Base-by-base conservation (phyloP, 2,888 invertebrate species). In the Caradrina clavipalpis region DNA sequence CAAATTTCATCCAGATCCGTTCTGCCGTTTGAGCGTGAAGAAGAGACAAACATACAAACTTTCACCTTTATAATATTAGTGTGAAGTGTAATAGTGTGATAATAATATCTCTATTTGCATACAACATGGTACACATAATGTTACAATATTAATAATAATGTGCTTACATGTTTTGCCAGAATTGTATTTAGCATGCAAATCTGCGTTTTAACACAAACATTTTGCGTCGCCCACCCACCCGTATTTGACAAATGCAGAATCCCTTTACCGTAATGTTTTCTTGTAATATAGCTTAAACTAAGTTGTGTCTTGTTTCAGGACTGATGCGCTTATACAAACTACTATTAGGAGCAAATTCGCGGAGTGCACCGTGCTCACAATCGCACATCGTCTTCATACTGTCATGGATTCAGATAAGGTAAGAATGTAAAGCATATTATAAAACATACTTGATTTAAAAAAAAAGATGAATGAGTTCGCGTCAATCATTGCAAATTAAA, bases 321-420 rank as follows among this genome's bases (percentile, higher is more conserved):
- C 98, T 35, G 98, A 98, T 88, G 96, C 96, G 1, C 90, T 98
- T 21, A 98, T 98, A 76, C 98, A 98, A 88, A 96, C 96, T 39
- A 98, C 98, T 0, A 98, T 98, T 73, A 95, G 98, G 76, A 96
- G 95, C 57, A 98, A 98, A 89, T 98, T 98, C 89, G 96, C 96
- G 0, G 96, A 97, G 49, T 98, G 98, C 89, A 98, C 98, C 0
- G 98, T 98, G 31, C 96, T 98, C 57, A 98, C 98, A 0, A 98
- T 98, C 59, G 98, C 98, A 26, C 98, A 98, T 92, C 96, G 98
- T 49, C 96, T 99, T 15, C 97, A 98, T 87, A 98, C 98, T 0
- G 97, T 98, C 63, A 98, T 98, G 97, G 98, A 98, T 92, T 98
- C 98, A 0, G 98, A 98, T 93, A 97, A 97, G 92, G 97, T 98